A percentile compares a stretch with the other conserved stretches of the same genome.
Evolutionary conservation across 2,888 invertebrate genomes (phyloP).

Genomic region (Lithophane socia): DNA sequence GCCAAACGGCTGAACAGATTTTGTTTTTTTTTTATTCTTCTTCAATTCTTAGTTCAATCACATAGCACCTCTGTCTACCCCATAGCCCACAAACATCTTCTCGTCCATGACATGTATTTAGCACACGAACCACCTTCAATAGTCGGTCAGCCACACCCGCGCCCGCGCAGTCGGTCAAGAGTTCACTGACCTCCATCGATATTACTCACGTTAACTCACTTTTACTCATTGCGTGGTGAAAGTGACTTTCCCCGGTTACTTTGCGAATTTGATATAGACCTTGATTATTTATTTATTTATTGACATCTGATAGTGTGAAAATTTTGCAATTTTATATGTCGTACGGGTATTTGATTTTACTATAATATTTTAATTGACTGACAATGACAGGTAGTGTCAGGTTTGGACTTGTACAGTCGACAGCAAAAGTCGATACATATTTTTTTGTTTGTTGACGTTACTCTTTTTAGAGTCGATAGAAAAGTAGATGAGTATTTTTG

Average conservation of each 20-base stretch:
- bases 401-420: neutral
- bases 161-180: constrained; percentile 52
- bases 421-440: neutral
- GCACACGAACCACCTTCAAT: constrained; percentile 17
- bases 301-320: constrained; percentile 43
- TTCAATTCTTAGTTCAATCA: neutral
- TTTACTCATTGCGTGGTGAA: constrained; percentile 65
- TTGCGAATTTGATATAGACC: constrained; percentile 62
- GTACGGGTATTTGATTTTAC: constrained; percentile 5
- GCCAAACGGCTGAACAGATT: too few relatives aligned
- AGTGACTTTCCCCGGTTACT: constrained; percentile 69
- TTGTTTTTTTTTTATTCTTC: too few relatives aligned
- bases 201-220: constrained; percentile 54
- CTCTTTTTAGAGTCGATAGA: neutral
- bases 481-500: neutral
- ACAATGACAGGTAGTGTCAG: constrained; percentile 16
- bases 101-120: neutral
- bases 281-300: constrained; percentile 31
- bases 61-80: too few relatives aligned
- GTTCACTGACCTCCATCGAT: constrained; percentile 56
- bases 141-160: constrained; percentile 47
- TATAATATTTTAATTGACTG: neutral
- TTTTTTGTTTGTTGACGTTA: neutral
- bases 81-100: neutral
- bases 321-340: constrained; percentile 37